Base-by-base conservation (phyloP, 2,888 invertebrate species). In the Rugalucina vietnamica region DNA sequence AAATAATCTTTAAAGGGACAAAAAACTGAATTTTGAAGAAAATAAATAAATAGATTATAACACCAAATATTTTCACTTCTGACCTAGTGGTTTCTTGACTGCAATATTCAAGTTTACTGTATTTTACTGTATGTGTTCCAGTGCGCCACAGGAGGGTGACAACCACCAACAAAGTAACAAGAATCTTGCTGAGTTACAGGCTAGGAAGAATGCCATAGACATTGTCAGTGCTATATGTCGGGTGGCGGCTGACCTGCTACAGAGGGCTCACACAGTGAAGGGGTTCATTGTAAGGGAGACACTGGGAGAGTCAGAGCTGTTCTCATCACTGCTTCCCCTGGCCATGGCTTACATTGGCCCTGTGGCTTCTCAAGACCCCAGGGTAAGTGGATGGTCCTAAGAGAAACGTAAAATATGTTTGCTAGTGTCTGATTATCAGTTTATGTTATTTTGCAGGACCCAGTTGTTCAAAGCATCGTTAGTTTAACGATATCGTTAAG, bases 341-440 rank as follows among this genome's bases (percentile, higher is more conserved):
- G 97, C 98, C 24, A 96, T 98, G 92, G 98, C 98, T 10, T 97
- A 98, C 92, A 96, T 98, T 76, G 97, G 97, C 87, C 97, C 98
- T 27, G 96, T 98, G 54, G 97, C 97, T 12, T 96, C 96, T 18
- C 97, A 97, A 77, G 98, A 98, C 95, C 97, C 98, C 0, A 92
- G 94, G 92, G 95, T 95, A 88, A 86, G 78, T 83, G n/a, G n/a
- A n/a, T n/a, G n/a, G n/a, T n/a, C n/a, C n/a, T n/a, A n/a, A n/a
- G n/a, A n/a, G n/a, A n/a, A n/a, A n/a, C n/a, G n/a, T n/a, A n/a
- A n/a, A n/a, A n/a, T n/a, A n/a, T n/a, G n/a, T n/a, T n/a, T n/a
- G n/a, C n/a, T n/a, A n/a, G n/a, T n/a, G n/a, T n/a, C n/a, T n/a
- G n/a, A n/a, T n/a, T n/a, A n/a, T n/a, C n/a, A n/a, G n/a, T n/a